phyloP scores from a whole-genome alignment of 2,888 invertebrate genomes.

The Drosophila yooni region DNA sequence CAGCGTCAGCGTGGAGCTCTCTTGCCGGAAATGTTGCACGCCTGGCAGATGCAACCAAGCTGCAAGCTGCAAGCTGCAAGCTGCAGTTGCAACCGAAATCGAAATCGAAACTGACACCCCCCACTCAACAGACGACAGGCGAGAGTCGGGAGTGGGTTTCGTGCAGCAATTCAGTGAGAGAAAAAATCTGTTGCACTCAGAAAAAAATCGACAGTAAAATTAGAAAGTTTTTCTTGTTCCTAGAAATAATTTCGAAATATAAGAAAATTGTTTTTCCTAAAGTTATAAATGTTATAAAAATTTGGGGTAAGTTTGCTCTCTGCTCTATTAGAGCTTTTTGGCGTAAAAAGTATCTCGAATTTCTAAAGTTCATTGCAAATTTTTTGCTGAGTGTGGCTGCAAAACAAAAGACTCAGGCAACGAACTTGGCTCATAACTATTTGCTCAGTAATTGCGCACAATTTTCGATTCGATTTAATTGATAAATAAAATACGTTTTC shows the following conservation, averaged over 20 bases:
- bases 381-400: neutral
- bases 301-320: no score
- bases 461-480: slow-evolving; percentile 64
- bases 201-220: neutral
- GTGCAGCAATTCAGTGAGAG: slow-evolving; percentile 35
- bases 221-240: neutral
- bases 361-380: neutral
- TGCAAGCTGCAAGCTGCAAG: neutral
- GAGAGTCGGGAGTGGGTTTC: slow-evolving; percentile 9
- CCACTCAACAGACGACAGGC: slow-evolving; percentile 3
- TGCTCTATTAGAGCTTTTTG: neutral
- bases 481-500: slow-evolving; percentile 61
- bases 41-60: slow-evolving; percentile 45
- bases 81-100: slow-evolving; percentile 25
- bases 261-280: no score
- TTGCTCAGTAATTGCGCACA: slow-evolving; percentile 65
- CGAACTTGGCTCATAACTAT: slow-evolving; percentile 54
- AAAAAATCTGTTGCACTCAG: neutral
- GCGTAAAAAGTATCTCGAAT: neutral
- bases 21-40: slow-evolving; percentile 67
- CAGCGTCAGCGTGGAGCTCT: slow-evolving; percentile 17
- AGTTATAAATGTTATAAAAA: no score
- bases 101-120: slow-evolving; percentile 34
- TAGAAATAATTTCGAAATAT: neutral
- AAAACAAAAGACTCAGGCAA: slow-evolving; percentile 45